Evolutionary conservation across 2,113 vertebrate genomes (phyloP), one percentile per base, ranked within the genome.

Genomic region (Notiomystis cincta): DNA sequence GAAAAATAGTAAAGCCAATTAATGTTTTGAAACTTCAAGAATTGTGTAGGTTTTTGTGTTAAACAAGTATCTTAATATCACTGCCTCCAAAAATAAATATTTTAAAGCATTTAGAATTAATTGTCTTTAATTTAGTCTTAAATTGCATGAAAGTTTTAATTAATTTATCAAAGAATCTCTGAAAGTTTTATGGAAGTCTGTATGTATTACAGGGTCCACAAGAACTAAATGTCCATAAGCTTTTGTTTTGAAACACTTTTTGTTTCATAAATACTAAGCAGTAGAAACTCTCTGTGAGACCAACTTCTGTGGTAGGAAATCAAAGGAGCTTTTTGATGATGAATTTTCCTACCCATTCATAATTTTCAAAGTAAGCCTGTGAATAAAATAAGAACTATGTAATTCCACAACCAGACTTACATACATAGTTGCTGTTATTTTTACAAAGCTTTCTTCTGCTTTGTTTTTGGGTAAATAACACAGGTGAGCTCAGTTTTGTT

Each of bases 251-350:
- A n/a, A n/a, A n/a, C n/a, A 11, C 33, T 31, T 87, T n/a, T 78
- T 73, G 14, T 84, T 84, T 89, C 10, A 17, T 69, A 38, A 58
- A 30, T 23, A 18, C 16, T 48, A n/a, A 66, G 25, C 25, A 66
- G 8, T 33, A 58, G 60, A 60, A 86, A 42, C 23, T 23, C 13
- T 57, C 47, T 61, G 19, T 56, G 33, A 56, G 60, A 50, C 14
- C 0, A 0, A 40, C 16, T 45, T 78, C 13, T 51, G 17, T 70
- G 15, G 14, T 11, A 24, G 33, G 24, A 69, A 67, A 58, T 47
- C n/a, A 61, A 72, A 60, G 25, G 22, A 56, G 19, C 8, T 95
- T 75, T 82, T 75, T 40, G 9, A 48, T 58, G 9, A 44, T n/a
- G 31, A 44, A 44, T 86, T 22, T 54, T 40, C 38, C 17, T 40